Evolutionary conservation across 2,797 vertebrate genomes (phyloP).

Genomic region (Tokudaia tokunoshimensis): DNA sequence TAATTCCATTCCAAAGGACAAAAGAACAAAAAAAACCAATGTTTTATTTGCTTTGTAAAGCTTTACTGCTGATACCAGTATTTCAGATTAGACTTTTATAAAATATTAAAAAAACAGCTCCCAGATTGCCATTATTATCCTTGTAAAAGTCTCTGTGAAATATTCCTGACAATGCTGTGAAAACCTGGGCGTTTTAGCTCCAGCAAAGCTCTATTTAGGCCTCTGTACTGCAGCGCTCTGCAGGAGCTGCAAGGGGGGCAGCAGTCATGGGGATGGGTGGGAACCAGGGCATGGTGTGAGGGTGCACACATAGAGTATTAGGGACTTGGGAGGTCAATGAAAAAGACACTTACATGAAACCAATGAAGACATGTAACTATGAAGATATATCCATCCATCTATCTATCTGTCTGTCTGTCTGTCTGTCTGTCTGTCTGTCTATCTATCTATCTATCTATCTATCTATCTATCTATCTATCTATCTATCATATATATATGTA

Average conservation of each 20-base stretch:
- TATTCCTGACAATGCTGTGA: neutral
- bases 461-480: too few relatives aligned
- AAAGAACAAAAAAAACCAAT: neutral
- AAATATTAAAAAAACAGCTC: constrained; percentile 53
- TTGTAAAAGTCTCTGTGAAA: constrained; percentile 26
- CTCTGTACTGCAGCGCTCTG: fast-evolving
- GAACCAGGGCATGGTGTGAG: neutral
- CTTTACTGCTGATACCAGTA: constrained; percentile 54
- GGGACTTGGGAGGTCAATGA: neutral
- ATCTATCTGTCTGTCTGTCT: too few relatives aligned
- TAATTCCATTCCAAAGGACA: constrained; percentile 35
- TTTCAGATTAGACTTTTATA: constrained; percentile 63
- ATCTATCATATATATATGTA: neutral
- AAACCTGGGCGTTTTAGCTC: neutral
- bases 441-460: neutral
- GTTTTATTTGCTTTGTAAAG: constrained; percentile 62
- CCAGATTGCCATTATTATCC: neutral
- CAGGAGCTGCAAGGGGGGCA: fast-evolving
- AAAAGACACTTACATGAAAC: neutral
- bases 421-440: neutral
- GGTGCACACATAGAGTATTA: neutral
- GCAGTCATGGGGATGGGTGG: neutral
- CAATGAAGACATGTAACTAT: neutral
- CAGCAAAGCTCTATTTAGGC: neutral
- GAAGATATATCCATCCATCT: neutral